A percentile compares a stretch with the other conserved stretches of the same genome.
Evolutionary conservation across 2,888 invertebrate genomes (phyloP).

Genomic region (Pseudolycoriella hygida): DNA sequence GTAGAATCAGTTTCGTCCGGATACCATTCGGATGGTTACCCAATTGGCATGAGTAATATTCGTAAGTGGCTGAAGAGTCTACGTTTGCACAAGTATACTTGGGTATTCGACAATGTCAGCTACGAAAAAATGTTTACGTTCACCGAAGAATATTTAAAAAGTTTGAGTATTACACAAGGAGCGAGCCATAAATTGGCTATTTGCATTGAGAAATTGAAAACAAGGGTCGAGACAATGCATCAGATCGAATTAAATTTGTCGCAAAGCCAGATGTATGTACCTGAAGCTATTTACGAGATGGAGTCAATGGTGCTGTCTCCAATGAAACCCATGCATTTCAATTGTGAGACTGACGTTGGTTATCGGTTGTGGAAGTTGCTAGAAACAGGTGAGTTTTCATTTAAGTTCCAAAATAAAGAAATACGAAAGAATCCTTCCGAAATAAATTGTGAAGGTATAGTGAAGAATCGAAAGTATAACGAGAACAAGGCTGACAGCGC

Average conservation of each 20-base stretch:
- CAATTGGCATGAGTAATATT: conserved; percentile 42
- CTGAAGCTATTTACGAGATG: conserved; percentile 55
- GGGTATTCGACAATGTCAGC: conserved; percentile 76
- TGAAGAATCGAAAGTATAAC: no score
- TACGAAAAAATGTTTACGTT: conserved; percentile 89
- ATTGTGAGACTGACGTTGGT: conserved; percentile 37
- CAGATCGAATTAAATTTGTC: conserved; percentile 51
- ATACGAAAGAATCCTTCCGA: no score
- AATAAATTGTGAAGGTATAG: no score
- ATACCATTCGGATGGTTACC: no score
- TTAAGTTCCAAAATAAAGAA: no score
- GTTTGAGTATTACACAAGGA: conserved; percentile 79
- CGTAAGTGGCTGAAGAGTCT: conserved; percentile 81
- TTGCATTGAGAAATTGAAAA: conserved; percentile 73
- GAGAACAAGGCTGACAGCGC: no score
- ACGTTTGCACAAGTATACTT: conserved; percentile 89
- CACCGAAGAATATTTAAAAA: conserved; percentile 67
- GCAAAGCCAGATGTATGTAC: conserved; percentile 32
- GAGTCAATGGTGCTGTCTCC: conserved; percentile 67
- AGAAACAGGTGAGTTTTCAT: no score
- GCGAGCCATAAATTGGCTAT: conserved; percentile 87
- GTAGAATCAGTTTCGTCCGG: no score
- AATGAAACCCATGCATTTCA: conserved; percentile 39
- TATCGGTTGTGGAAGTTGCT: no score
- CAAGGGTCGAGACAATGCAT: conserved; percentile 50